Evolutionary conservation across 92 coral and sea anemone genomes (phyloP).

Genomic region (Scolanthus callimorphus): DNA sequence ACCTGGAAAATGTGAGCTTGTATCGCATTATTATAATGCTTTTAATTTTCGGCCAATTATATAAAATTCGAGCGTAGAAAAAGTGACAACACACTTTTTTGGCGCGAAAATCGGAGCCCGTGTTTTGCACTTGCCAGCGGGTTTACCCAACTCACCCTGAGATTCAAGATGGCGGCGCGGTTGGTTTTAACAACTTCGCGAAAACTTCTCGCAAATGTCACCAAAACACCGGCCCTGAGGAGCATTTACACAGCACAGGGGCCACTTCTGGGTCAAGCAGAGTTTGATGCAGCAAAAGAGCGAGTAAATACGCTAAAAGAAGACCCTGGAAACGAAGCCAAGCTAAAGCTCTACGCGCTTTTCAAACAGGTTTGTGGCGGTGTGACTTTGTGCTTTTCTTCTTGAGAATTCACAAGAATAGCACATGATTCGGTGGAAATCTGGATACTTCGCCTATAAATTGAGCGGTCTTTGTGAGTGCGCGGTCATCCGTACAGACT

Average conservation of each 20-base stretch:
- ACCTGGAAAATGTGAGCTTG: too few relatives aligned
- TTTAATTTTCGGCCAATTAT: constrained; percentile 1
- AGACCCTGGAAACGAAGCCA: constrained; percentile 94
- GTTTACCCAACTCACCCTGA: not conserved
- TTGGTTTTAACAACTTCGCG: constrained; percentile 3
- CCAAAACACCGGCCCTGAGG: constrained; percentile 29
- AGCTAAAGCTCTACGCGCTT: constrained; percentile 89
- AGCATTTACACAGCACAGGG: constrained; percentile 30
- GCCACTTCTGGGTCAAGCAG: constrained; percentile 34
- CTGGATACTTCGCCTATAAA: too few relatives aligned
- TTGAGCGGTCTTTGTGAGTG: too few relatives aligned
- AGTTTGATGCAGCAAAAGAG: constrained; percentile 74
- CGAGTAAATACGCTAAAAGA: constrained; percentile 75
- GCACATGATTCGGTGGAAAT: too few relatives aligned
- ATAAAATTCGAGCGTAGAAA: too few relatives aligned
- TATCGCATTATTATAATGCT: too few relatives aligned
- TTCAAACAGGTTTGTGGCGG: constrained; percentile 97
- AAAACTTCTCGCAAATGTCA: constrained; percentile 7
- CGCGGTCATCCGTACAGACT: too few relatives aligned
- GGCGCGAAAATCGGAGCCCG: not conserved
- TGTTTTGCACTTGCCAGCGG: constrained; percentile 18
- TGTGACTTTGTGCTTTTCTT: too few relatives aligned
- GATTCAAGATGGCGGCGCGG: constrained; percentile 57
- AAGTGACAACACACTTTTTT: too few relatives aligned
- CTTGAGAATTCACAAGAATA: too few relatives aligned